Conservation (phyloP, 1,140 invertebrate genomes). For the Wiebesia pumilae region DNA sequence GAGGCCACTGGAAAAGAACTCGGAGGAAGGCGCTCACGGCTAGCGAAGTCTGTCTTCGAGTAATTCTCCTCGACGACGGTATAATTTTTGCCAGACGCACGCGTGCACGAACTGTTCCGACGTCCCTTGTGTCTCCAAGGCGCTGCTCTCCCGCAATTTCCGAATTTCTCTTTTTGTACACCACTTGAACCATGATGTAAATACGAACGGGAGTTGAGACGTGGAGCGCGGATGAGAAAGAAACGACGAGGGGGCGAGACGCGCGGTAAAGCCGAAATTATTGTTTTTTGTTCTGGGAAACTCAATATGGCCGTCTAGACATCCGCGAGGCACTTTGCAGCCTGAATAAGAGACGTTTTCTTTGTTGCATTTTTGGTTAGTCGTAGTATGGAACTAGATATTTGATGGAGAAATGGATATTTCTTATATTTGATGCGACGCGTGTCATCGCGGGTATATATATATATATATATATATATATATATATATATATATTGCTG, state of each 20-base stretch:
- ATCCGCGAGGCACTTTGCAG: background rate
- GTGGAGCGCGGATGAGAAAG: too few relatives aligned
- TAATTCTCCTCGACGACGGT: background rate
- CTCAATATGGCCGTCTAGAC: constrained; percentile 5
- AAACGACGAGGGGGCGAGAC: too few relatives aligned
- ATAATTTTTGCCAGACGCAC: background rate
- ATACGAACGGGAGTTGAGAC: background rate
- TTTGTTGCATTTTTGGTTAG: background rate
- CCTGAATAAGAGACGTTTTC: background rate
- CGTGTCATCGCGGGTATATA: background rate
- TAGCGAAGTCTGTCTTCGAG: background rate
- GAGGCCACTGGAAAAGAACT: background rate
- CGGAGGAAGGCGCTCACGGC: background rate
- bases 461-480: too few relatives aligned
- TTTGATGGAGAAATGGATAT: background rate
- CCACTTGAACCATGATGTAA: background rate
- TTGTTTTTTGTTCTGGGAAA: background rate
- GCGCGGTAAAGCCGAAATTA: background rate
- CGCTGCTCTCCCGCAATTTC: background rate
- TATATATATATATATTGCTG: background rate
- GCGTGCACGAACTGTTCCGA: background rate
- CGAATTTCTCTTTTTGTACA: too few relatives aligned
- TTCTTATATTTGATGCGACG: background rate
- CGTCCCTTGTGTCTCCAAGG: background rate
- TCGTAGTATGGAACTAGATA: background rate